Percentiles rank a stretch among this genome's conserved stretches.
These are phyloP conservation scores for Caenorhabditis parvicauda DNA, from an alignment of 2,888 invertebrate species.

Conservation along the genomic window DNA sequence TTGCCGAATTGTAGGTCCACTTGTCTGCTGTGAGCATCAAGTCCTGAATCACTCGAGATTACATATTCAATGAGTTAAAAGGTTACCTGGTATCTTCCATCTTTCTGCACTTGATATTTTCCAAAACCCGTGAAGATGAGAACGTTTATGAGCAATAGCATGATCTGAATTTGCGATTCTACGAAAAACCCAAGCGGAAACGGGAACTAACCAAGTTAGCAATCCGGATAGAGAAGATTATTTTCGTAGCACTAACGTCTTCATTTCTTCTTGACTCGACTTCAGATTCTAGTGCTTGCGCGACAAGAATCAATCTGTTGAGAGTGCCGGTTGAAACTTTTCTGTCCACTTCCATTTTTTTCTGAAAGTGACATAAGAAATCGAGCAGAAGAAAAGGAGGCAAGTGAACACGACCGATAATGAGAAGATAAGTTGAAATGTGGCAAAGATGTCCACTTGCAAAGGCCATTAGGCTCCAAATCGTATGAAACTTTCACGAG, in stretches of 20 bases:
- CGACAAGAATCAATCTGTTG: conserved; percentile 58
- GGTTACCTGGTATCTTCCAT: conserved; percentile 31
- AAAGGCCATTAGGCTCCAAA: too few relatives aligned
- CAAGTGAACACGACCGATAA: too few relatives aligned
- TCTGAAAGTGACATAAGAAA: not conserved
- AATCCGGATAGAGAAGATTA: conserved; percentile 54
- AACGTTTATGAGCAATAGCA: conserved; percentile 51
- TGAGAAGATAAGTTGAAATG: too few relatives aligned
- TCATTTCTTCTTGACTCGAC: conserved; percentile 53
- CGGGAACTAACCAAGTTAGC: conserved; percentile 53
- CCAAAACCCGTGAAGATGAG: conserved; percentile 58
- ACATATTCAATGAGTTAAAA: not conserved
- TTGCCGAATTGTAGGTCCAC: conserved; percentile 44
- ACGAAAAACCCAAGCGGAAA: too few relatives aligned
- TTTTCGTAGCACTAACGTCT: conserved; percentile 54
- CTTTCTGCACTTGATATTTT: conserved; percentile 48
- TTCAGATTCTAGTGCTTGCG: conserved; percentile 56
- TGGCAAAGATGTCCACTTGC: too few relatives aligned
- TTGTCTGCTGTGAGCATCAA: conserved; percentile 55
- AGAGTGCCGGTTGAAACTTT: conserved; percentile 59
- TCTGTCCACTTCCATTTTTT: conserved; percentile 19
- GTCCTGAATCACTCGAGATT: conserved; percentile 21
- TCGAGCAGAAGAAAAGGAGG: too few relatives aligned
- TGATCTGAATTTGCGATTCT: conserved; percentile 42
- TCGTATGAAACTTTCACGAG: too few relatives aligned